These are phyloP conservation scores for Leptopilina boulardi DNA, from an alignment of 1,140 invertebrate genomes.

Conservation along the genomic window DNA sequence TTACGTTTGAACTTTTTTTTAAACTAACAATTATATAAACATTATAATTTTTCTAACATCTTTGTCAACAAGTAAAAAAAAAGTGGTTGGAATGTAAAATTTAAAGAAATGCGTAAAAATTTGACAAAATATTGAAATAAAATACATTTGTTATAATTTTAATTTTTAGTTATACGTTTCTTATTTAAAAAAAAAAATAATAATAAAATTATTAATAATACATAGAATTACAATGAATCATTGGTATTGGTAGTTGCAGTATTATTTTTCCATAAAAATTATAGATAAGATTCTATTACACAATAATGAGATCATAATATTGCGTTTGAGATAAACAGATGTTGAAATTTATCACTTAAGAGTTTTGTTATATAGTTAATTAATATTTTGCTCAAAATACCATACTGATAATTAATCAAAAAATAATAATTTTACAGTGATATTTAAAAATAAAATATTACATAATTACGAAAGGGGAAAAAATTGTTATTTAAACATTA, in stretches of 20 bases:
- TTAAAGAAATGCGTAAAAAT: too few relatives aligned
- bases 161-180: background rate
- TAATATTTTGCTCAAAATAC: background rate
- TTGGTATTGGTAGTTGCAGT: background rate
- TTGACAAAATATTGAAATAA: too few relatives aligned
- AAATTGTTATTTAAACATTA: too few relatives aligned
- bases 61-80: background rate
- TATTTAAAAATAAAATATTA: too few relatives aligned
- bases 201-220: background rate
- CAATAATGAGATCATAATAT: slow-evolving; percentile 15
- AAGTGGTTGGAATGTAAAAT: too few relatives aligned
- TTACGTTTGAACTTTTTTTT: background rate
- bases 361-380: background rate
- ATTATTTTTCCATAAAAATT: slow-evolving; percentile 6
- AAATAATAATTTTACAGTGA: too few relatives aligned
- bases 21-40: background rate
- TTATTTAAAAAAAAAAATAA: background rate
- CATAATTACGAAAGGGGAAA: too few relatives aligned
- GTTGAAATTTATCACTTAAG: background rate
- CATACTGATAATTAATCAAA: background rate
- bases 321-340: slow-evolving; percentile 22
- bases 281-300: slow-evolving; percentile 19
- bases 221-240: slow-evolving; percentile 9
- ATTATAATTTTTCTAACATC: background rate
- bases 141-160: too few relatives aligned